Evolutionary conservation across 2,113 vertebrate genomes (phyloP).

Genomic region (Lophochroa leadbeateri): DNA sequence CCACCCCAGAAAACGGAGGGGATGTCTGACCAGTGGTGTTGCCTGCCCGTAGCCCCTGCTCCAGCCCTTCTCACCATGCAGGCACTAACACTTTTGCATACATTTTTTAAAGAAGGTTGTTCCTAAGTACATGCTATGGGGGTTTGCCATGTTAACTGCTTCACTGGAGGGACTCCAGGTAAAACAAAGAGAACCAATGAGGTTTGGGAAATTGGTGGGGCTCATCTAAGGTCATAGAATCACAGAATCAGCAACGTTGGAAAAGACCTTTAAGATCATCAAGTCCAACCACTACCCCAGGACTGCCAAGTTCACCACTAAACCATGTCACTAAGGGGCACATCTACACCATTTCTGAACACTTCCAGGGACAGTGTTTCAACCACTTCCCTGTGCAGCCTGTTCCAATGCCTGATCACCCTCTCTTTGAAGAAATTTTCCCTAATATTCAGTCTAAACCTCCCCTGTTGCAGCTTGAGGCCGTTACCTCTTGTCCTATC

Average conservation of each 20-base stretch:
- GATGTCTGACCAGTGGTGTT: not conserved
- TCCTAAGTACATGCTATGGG: not conserved
- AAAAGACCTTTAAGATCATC: not conserved
- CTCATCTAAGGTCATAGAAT: not conserved
- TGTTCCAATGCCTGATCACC: not conserved
- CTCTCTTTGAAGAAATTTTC: not conserved
- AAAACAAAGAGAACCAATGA: not conserved
- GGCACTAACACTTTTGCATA: rapidly evolving
- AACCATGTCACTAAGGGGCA: not conserved
- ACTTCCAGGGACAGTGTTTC: not conserved
- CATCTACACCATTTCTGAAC: not conserved
- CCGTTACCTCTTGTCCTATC: rapidly evolving
- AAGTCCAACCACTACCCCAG: not conserved
- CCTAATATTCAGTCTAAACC: not conserved
- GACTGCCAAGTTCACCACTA: not conserved
- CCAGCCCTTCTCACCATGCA: not conserved
- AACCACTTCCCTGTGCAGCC: not conserved
- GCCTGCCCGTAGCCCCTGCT: not conserved
- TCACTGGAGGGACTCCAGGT: not conserved
- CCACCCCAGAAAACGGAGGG: not conserved
- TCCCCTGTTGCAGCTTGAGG: not conserved
- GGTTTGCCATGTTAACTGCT: not conserved
- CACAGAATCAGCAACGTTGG: not conserved
- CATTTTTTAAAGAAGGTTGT: not conserved
- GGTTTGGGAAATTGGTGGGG: not conserved